These are phyloP conservation scores for Myotis davidii DNA, from an alignment of 2,113 vertebrate species.

Conservation along the genomic window DNA sequence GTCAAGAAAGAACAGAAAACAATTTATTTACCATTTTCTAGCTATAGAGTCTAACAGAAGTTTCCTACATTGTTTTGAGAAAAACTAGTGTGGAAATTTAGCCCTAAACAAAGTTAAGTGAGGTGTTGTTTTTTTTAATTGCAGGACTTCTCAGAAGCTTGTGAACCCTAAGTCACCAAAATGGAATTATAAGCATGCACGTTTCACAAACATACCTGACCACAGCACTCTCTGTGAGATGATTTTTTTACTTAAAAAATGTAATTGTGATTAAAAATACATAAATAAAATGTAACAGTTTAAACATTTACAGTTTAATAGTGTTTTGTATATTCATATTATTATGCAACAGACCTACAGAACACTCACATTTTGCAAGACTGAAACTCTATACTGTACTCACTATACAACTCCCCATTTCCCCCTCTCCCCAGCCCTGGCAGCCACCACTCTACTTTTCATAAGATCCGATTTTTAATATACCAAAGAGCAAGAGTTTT, in stretches of 20 bases:
- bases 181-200: neutral
- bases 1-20: neutral
- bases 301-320: neutral
- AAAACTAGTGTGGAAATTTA: conserved; percentile 33
- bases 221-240: neutral
- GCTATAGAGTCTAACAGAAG: neutral
- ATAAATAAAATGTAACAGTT: neutral
- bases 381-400: neutral
- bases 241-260: neutral
- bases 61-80: conserved; percentile 18
- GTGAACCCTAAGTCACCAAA: neutral
- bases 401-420: neutral
- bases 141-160: neutral
- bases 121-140: neutral
- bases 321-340: neutral
- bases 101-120: conserved; percentile 8
- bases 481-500: neutral
- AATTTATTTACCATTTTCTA: neutral
- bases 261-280: neutral
- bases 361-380: neutral
- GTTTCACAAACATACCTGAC: conserved; percentile 5
- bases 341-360: neutral
- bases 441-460: neutral
- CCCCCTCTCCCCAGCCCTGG: neutral
- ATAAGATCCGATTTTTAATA: neutral